phyloP scores from a whole-genome alignment of 2,888 invertebrate genomes.

The Cyrtodaria siliqua region DNA sequence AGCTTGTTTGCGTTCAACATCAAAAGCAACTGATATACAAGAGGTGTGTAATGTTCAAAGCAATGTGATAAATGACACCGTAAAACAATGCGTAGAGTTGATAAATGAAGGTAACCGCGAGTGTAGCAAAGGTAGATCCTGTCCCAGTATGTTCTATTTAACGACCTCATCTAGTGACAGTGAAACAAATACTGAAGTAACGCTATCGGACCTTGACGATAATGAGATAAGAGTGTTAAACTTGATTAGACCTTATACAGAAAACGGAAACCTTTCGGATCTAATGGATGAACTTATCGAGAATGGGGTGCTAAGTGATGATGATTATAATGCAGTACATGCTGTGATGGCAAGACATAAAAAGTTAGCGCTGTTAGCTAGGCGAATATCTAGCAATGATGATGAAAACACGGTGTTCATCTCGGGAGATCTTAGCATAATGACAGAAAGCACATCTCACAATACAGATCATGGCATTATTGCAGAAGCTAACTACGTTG shows the following conservation, averaged over 20 bases:
- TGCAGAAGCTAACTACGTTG: no score
- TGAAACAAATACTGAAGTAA: slow-evolving; percentile 1
- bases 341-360: background rate
- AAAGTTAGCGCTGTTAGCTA: slow-evolving; percentile 6
- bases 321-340: slow-evolving; percentile 1
- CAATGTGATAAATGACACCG: no score
- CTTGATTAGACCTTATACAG: background rate
- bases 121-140: no score
- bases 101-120: no score
- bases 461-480: no score
- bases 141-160: no score
- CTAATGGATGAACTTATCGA: background rate
- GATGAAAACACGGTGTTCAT: background rate
- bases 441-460: no score
- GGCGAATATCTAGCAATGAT: slow-evolving; percentile 2
- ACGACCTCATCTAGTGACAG: background rate
- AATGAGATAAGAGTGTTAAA: background rate
- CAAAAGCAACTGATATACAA: no score
- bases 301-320: background rate
- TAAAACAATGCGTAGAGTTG: no score
- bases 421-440: background rate
- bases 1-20: no score
- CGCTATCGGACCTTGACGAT: background rate
- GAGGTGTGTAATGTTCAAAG: no score
- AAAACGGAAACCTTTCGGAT: slow-evolving; percentile 1